Percentiles rank a stretch among this genome's conserved stretches.
phyloP scores from a whole-genome alignment of 1,140 invertebrate species.

The Cataglyphis hispanica region DNA sequence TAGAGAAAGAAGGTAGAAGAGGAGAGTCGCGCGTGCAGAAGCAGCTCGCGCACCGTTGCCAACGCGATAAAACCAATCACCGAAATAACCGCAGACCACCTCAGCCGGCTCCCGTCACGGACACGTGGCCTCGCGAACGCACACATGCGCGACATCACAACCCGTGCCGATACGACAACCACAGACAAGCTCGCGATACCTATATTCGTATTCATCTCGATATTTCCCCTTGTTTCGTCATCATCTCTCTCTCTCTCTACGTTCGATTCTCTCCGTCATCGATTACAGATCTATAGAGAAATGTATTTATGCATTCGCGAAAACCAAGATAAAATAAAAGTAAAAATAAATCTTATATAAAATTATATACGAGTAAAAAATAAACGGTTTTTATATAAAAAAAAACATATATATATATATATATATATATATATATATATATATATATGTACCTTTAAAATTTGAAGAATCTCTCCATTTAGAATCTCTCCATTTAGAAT shows the following conservation, averaged over 20 bases:
- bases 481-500: too few relatives aligned
- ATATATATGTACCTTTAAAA: too few relatives aligned
- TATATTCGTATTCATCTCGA: constrained; percentile 54
- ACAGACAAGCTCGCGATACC: constrained; percentile 42
- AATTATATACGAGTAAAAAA: background rate
- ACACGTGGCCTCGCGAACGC: constrained; percentile 77
- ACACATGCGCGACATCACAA: constrained; percentile 28
- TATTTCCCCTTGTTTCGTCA: constrained; percentile 33
- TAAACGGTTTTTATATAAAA: too few relatives aligned
- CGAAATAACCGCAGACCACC: constrained; percentile 85
- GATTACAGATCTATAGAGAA: constrained; percentile 25
- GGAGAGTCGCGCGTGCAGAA: constrained; percentile 60
- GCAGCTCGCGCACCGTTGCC: constrained; percentile 82
- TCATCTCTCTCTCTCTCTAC: constrained; percentile 26
- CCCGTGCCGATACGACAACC: constrained; percentile 14
- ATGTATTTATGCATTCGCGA: background rate
- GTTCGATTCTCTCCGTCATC: constrained; percentile 27
- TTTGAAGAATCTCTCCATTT: too few relatives aligned
- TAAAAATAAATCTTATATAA: background rate
- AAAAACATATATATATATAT: too few relatives aligned
- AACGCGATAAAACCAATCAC: constrained; percentile 86
- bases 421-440: too few relatives aligned
- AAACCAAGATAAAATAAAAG: background rate
- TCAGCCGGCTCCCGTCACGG: constrained; percentile 78
- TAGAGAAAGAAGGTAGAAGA: constrained; percentile 26